These are phyloP conservation scores for Pseudomyrmex pallidus DNA, from an alignment of 1,140 invertebrate species.

Conservation along the genomic window DNA sequence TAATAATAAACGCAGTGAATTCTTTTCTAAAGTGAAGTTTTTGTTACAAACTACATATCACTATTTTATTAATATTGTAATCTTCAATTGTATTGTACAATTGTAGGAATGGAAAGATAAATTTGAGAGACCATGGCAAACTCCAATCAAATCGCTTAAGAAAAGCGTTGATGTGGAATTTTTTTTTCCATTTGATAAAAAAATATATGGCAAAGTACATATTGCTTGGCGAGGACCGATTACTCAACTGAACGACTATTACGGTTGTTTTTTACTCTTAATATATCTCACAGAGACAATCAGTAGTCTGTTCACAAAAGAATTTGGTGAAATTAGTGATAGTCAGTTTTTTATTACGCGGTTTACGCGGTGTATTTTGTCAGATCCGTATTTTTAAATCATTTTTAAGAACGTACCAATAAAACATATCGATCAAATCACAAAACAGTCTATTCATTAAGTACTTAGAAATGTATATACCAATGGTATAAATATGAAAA, in stretches of 20 bases:
- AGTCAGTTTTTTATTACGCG: constrained; percentile 89
- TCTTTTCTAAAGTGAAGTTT: too few relatives aligned
- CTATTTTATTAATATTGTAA: too few relatives aligned
- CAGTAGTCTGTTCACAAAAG: constrained; percentile 92
- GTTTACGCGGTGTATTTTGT: constrained; percentile 23
- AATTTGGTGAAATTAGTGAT: constrained; percentile 94
- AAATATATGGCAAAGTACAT: constrained; percentile 92
- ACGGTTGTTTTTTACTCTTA: constrained; percentile 90
- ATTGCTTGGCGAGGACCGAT: constrained; percentile 94
- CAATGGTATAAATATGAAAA: constrained; percentile 90
- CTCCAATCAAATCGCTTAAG: constrained; percentile 87
- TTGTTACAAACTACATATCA: too few relatives aligned
- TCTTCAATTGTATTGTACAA: constrained; percentile 46
- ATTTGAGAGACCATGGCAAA: constrained; percentile 92
- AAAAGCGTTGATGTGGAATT: constrained; percentile 85
- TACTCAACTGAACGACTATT: constrained; percentile 86
- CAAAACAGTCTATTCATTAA: constrained; percentile 86
- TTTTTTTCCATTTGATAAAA: constrained; percentile 93
- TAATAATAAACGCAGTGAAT: too few relatives aligned
- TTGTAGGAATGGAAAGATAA: constrained; percentile 85
- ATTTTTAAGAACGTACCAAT: constrained; percentile 92
- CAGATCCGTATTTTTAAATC: constrained; percentile 87
- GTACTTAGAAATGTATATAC: constrained; percentile 86
- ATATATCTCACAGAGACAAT: constrained; percentile 94
- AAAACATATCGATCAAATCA: constrained; percentile 88